These are phyloP conservation scores for Ammospiza caudacuta DNA, from an alignment of 2,113 vertebrate species.

Conservation along the genomic window DNA sequence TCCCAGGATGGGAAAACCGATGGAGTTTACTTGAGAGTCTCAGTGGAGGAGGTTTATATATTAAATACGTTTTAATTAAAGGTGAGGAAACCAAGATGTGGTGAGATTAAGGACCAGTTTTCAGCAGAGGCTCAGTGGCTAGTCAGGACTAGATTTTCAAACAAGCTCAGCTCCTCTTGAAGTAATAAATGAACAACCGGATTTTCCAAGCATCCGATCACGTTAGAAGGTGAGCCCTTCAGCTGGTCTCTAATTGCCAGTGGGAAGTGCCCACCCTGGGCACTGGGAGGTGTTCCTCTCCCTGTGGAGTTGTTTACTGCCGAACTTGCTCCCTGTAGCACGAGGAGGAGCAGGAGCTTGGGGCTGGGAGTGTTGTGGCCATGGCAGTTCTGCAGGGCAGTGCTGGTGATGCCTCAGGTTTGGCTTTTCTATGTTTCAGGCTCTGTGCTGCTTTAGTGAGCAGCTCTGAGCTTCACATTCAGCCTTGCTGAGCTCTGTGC, in stretches of 20 bases:
- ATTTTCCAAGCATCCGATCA: neutral
- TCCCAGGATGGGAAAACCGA: neutral
- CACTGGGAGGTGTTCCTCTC: neutral
- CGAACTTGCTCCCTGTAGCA: accelerated
- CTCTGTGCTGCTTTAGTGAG: neutral
- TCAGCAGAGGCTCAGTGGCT: neutral
- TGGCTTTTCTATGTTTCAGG: accelerated
- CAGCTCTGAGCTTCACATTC: neutral
- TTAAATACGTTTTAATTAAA: constrained; percentile 47
- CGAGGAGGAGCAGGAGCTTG: accelerated
- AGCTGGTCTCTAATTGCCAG: neutral
- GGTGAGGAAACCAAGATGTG: constrained; percentile 41
- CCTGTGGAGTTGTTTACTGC: neutral
- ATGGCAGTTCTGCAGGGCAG: accelerated
- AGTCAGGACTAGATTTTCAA: neutral
- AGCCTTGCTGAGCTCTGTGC: neutral
- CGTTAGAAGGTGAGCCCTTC: neutral
- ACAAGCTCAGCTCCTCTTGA: neutral
- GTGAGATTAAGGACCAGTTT: constrained; percentile 55
- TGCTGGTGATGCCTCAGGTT: neutral
- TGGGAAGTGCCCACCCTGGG: neutral
- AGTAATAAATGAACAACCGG: neutral
- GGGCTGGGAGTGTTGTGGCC: neutral
- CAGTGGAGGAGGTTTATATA: neutral
- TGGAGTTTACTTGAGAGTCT: neutral